Evolutionary conservation across 2,113 vertebrate species (phyloP), one percentile per base, ranked within the genome.

Genomic region (Sorex araneus): DNA sequence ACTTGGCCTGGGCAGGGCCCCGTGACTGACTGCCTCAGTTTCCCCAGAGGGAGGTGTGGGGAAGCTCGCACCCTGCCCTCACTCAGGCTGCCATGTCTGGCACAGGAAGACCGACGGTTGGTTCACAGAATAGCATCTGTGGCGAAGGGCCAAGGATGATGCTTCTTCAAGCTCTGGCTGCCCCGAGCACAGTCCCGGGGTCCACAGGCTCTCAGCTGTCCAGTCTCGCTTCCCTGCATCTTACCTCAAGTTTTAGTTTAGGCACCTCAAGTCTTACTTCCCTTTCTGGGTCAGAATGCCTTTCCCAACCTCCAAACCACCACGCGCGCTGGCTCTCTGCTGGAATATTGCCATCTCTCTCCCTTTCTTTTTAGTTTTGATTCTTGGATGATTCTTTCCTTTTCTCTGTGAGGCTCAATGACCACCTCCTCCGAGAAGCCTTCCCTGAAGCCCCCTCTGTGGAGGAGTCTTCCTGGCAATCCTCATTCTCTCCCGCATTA

Each of bases 191-290:
- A 25, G 9, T 36, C 10, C 12, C 21, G 19, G 0, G 2, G 21
- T 19, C 32, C 23, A 23, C 6, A 0, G 19, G 47, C 3, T 36
- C 23, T 18, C 3, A 23, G 0, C 8, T 2, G 3, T 2, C 30
- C 9, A 36, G 71, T 9, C 57, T 34, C 0, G 25, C 36, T 60
- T 0, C 57, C 57, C 18, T 60, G 57, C 47, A 10, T 60, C 21
- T 19, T 19, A 21, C 57, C 19, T 60, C 57, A 60, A 60, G 18
- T 23, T 50, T 50, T 50, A 50, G 11, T 25, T 40, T 32, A 23
- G 3, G 9, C 54, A 6, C 32, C 11, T 82, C 50, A 0, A 5
- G 34, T 82, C 63, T 30, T 13, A 3, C 13, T 36, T 2, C 2
- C 43, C 27, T 30, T 71, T n/a, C 66, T 3, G 30, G 57, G 15